Base-by-base conservation (phyloP, 2,113 vertebrate genomes). In the Sceloporus tristichus region DNA sequence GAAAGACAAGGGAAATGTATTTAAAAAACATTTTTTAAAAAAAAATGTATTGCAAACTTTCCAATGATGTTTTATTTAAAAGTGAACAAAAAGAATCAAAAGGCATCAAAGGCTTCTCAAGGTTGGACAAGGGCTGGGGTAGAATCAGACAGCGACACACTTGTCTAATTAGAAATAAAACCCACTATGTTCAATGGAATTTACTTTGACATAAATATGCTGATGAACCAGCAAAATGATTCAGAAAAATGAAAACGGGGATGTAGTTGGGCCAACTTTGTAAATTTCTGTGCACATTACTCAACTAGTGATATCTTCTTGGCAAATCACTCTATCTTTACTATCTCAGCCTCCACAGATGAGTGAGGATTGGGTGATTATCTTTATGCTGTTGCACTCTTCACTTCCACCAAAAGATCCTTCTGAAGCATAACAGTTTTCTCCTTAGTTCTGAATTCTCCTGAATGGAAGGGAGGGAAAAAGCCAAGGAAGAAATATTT, bases 381-480 rank as follows among this genome's bases (percentile, higher is more conserved):
- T 34, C 23, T 34, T 34, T 34, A 53, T 0, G 0, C 34, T 54
- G 23, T 66, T 48, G 48, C 48, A 48, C 48, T 48, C 48, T 48
- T 48, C 48, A 48, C 48, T 7, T 7, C 48, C 48, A 48, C 48
- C 48, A 48, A 66, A 34, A 40, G 23, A 62, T 38, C 6, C 6
- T 25, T 10, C 21, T 29, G 25, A 40, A 25, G 38, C 1, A 38
- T 14, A 19, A 38, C 71, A 73, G 10, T 4, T 34, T 3, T 21
- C 59, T 9, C 23, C 25, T 34, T 48, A 48, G 6, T 79, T 5
- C 3, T 9, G 9, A 23, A 27, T 34, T 34, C 34, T 34, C 34
- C 34, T 34, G 34, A 34, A 34, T 34, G 34, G 34, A 34, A 34
- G 34, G 34, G 34, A 34, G 34, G 34, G 34, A 34, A 34, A 34